Evolutionary conservation across 2,113 vertebrate species (phyloP).

Genomic region (Brachypteracias leptosomus): DNA sequence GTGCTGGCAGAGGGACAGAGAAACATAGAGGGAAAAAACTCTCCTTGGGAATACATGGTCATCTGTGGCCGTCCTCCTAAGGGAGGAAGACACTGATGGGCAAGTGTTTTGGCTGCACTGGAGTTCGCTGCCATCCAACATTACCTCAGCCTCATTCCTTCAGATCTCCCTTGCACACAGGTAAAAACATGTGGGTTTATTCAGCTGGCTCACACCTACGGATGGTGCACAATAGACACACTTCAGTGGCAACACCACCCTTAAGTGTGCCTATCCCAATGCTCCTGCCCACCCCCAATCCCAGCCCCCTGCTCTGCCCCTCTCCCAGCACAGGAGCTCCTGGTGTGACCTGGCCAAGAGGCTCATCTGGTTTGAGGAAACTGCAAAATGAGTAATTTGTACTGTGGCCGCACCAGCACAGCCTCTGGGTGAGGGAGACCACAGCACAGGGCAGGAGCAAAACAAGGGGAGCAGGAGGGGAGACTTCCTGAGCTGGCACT

Average conservation of each 20-base stretch:
- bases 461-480: not conserved
- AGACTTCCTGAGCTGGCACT: not conserved
- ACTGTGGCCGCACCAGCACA: not conserved
- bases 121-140: not conserved
- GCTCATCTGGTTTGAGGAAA: not conserved
- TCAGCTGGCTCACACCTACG: not conserved
- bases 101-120: not conserved
- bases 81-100: not conserved
- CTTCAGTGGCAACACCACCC: not conserved
- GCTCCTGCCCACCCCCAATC: not conserved
- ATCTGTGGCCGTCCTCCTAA: not conserved
- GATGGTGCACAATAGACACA: not conserved
- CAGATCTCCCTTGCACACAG: not conserved
- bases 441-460: not conserved
- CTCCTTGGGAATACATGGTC: not conserved
- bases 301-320: not conserved
- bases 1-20: not conserved
- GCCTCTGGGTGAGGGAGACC: not conserved
- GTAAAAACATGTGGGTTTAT: not conserved
- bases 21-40: not conserved
- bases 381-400: not conserved
- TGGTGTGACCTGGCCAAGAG: not conserved
- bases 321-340: not conserved
- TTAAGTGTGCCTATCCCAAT: not conserved
- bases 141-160: not conserved